Base-by-base conservation (phyloP, 2,888 invertebrate genomes). In the Beris morrisii region DNA sequence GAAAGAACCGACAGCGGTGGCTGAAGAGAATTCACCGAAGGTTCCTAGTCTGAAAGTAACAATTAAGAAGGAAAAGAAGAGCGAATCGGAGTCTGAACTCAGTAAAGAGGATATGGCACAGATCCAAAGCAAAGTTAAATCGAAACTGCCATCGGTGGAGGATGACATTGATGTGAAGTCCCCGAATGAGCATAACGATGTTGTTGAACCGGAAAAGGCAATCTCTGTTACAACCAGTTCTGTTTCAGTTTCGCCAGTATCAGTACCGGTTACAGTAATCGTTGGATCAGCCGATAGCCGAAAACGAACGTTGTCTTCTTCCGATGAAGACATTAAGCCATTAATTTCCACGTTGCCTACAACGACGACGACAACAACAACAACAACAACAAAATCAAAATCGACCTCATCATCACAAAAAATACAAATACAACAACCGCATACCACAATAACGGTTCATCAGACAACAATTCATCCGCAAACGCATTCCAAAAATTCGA, bases 391-490 rank as follows among this genome's bases (percentile, higher is more conserved):
- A 2, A 50, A 55, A 6, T 38, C 48, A 13, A 31, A 52, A 22
- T 57, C 63, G 30, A 57, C 68, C 11, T 58, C 68, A 15, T 67
- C 67, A 5, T 59, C 69, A 45, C 67, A 72, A 45, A 67, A 69
- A 58, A 69, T 71, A 38, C 59, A 71, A 63, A 70, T 71, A 12
- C 69, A 72, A 66, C 71, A 72, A 22, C 71, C 72, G 2, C 72
- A 72, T 54, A 72, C 71, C 11, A 72, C 72, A 32, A 72, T 72
- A 22, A 72, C 71, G 1, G 70, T 72, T 5, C 72, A 72, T 59
- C 72, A 72, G 50, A 72, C 72, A 30, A 71, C 71, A 54, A 71
- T 71, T 44, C 71, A 71, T 66, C 70, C 72, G 11, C 69, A 70
- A 45, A 65, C 67, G 28, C 64, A 67, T 57, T 67, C 69, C 44